A percentile compares a stretch with the other conserved stretches of the same genome.
Conservation (phyloP, 2,888 invertebrate genomes). For the Hypercompe scribonia region DNA sequence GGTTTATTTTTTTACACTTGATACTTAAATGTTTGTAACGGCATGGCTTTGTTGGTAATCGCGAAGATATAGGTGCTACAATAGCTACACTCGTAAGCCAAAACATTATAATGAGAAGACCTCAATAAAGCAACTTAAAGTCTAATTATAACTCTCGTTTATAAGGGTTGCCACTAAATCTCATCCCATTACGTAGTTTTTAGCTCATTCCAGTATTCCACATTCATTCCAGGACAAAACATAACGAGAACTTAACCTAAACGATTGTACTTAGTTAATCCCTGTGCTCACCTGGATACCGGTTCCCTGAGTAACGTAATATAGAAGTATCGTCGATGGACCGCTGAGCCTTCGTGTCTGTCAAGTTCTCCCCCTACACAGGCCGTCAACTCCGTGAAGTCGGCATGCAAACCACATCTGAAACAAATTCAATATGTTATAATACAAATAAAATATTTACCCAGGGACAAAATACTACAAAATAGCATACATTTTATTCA, state of each 20-base stretch:
- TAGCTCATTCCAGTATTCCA: too few species aligned
- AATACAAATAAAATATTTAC: background rate
- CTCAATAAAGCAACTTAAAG: background rate
- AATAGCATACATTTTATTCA: background rate
- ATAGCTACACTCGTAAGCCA: too few species aligned
- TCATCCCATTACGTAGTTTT: too few species aligned
- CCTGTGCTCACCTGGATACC: conserved; percentile 88
- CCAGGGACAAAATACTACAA: conserved; percentile 18
- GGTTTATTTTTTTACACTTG: too few species aligned
- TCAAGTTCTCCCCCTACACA: conserved; percentile 97
- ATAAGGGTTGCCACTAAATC: too few species aligned
- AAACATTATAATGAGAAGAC: background rate
- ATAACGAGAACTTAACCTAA: background rate
- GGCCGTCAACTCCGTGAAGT: conserved; percentile 97
- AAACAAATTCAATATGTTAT: background rate
- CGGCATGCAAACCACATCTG: conserved; percentile 97
- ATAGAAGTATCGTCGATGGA: conserved; percentile 96
- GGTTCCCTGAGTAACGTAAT: conserved; percentile 98
- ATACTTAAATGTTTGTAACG: too few species aligned
- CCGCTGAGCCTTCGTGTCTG: conserved; percentile 94
- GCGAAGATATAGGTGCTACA: too few species aligned
- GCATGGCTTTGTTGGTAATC: background rate
- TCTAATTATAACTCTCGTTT: background rate
- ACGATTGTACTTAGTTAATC: background rate
- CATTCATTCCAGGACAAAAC: too few species aligned